Evolutionary conservation across 2,888 invertebrate species (phyloP), one percentile per base, ranked within the genome.

Genomic region (Galeopsomyia nigrocyanea): DNA sequence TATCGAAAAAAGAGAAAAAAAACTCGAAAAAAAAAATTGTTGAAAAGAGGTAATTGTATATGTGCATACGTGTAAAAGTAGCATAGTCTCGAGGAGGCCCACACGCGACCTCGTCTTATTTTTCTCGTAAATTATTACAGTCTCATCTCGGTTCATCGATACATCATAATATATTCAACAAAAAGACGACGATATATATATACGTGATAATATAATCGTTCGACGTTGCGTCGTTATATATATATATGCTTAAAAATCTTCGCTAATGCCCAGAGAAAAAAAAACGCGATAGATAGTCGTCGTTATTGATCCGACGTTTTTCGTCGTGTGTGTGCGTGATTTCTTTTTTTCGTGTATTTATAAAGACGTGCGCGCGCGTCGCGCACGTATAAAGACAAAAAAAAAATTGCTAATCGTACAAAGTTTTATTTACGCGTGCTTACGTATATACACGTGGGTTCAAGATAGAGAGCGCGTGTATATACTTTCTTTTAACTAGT

Each of bases 111-210:
- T 39, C 39, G n/a, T 39, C 7, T 39, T 13, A 39, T 39, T 9
- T 39, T 39, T 39, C 39, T 39, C 39, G 39, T 39, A 39, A 39
- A 39, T 10, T 39, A 70, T 74, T 70, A 74, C 73, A 74, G 73
- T 74, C 73, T 74, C 73, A 73, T 68, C 61, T 73, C 60, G 68
- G 55, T 68, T 68, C 39, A 2, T 26, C 5, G 26, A 26, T 26
- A 21, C n/a, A n/a, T 26, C 26, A 5, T 26, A 2, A 39, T 39
- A 3, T 39, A 39, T 39, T 13, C 39, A 39, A 39, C 39, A 49
- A 63, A 13, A 50, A 46, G 55, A 56, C 68, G 72, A 72, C 66
- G 64, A 70, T 64, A 39, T 39, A 39, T 39, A 70, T 64, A 39
- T 39, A 39, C 7, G 1, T 39, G 10, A 39, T 39, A 39, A 10